Conservation (phyloP, 2,113 vertebrate genomes). For the Elaphurus davidianus region DNA sequence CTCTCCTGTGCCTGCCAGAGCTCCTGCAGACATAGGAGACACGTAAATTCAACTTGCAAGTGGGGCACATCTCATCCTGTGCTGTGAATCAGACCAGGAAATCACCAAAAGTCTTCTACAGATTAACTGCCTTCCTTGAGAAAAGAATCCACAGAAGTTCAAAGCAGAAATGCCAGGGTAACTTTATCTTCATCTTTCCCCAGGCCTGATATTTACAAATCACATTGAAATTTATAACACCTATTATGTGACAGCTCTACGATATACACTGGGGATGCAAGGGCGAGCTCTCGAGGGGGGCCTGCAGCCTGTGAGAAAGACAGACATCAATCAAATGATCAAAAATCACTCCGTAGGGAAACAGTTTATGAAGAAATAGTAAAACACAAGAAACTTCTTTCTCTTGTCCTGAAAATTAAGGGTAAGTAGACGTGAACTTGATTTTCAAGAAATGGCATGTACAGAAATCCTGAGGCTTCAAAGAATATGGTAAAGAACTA, state of each 20-base stretch:
- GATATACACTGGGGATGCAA: accelerated
- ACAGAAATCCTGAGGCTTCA: background rate
- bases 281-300: background rate
- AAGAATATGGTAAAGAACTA: background rate
- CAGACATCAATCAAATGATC: background rate
- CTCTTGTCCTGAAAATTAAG: background rate
- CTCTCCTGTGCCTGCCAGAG: background rate
- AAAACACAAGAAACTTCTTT: background rate
- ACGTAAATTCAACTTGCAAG: constrained; percentile 24
- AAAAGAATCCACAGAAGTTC: background rate
- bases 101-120: background rate
- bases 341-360: background rate
- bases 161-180: constrained; percentile 7
- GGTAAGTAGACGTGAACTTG: background rate
- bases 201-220: background rate
- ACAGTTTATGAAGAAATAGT: background rate
- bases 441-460: background rate
- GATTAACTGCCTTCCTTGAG: constrained; percentile 16
- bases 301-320: background rate
- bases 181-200: background rate
- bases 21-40: background rate
- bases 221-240: background rate
- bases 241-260: background rate
- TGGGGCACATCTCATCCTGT: background rate
- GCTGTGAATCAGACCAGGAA: constrained; percentile 25